phyloP scores from a whole-genome alignment of 2,797 vertebrate genomes.

The Silurus lanzhouensis region DNA sequence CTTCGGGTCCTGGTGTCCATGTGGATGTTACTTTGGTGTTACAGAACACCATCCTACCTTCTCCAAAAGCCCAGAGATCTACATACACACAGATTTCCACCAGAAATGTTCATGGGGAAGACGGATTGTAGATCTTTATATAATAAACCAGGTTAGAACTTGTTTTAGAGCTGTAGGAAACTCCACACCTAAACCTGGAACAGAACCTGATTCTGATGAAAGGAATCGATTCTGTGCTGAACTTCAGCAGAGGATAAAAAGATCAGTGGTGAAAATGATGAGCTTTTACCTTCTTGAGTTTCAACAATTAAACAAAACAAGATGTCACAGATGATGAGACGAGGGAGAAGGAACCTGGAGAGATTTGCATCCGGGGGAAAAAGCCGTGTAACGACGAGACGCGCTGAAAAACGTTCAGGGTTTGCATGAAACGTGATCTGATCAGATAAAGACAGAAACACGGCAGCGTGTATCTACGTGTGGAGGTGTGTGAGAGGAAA shows the following conservation, averaged over 20 bases:
- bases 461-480: background rate
- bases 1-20: no score
- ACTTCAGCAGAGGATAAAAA: background rate
- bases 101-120: background rate
- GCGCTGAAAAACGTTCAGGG: background rate
- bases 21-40: no score
- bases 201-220: background rate
- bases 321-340: background rate
- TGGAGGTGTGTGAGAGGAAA: background rate
- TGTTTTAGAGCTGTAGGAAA: background rate
- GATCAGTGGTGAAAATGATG: background rate
- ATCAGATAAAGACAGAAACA: background rate
- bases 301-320: no score
- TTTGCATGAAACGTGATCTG: constrained; percentile 38
- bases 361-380: background rate
- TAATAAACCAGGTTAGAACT: background rate
- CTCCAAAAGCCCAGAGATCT: no score
- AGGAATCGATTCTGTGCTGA: background rate
- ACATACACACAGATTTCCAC: background rate
- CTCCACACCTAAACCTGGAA: background rate
- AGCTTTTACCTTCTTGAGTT: background rate
- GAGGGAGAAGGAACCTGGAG: background rate
- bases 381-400: constrained; percentile 7
- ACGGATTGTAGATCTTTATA: background rate
- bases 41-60: no score